These are phyloP conservation scores for Epistrophe grossulariae DNA, from an alignment of 2,888 invertebrate genomes.

Conservation along the genomic window DNA sequence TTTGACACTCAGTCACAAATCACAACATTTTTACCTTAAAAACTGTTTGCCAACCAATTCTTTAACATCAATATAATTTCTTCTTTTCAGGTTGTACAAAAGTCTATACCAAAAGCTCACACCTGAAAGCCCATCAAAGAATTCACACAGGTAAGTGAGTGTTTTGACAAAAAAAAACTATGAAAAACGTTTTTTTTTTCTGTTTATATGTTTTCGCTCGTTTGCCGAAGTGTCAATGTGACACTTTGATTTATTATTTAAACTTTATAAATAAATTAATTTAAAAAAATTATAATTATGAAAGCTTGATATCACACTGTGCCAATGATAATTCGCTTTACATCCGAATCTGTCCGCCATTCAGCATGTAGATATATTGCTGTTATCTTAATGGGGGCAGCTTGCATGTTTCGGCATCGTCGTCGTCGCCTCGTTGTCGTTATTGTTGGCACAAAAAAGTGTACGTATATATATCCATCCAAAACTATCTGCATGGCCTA, in stretches of 20 bases:
- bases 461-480: background rate
- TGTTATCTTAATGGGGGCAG: conserved; percentile 71
- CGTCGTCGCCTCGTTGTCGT: conserved; percentile 38
- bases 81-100: conserved; percentile 94
- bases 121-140: conserved; percentile 98
- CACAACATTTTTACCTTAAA: too few relatives aligned
- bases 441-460: conserved; percentile 6
- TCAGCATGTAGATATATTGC: conserved; percentile 61
- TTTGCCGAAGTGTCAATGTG: background rate
- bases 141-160: conserved; percentile 95
- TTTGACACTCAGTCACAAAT: too few relatives aligned
- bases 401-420: conserved; percentile 33
- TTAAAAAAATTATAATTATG: conserved; percentile 53
- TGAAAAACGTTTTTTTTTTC: background rate
- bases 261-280: conserved; percentile 52
- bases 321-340: conserved; percentile 55
- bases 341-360: conserved; percentile 52
- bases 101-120: conserved; percentile 99
- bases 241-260: conserved; percentile 38
- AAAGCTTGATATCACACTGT: conserved; percentile 51
- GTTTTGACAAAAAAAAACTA: background rate
- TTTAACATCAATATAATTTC: conserved; percentile 63
- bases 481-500: conserved; percentile 11
- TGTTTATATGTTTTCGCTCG: too few relatives aligned
- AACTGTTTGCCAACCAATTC: background rate